Evolutionary conservation across 2,113 vertebrate genomes (phyloP).

Genomic region (Cygnus buccinator): DNA sequence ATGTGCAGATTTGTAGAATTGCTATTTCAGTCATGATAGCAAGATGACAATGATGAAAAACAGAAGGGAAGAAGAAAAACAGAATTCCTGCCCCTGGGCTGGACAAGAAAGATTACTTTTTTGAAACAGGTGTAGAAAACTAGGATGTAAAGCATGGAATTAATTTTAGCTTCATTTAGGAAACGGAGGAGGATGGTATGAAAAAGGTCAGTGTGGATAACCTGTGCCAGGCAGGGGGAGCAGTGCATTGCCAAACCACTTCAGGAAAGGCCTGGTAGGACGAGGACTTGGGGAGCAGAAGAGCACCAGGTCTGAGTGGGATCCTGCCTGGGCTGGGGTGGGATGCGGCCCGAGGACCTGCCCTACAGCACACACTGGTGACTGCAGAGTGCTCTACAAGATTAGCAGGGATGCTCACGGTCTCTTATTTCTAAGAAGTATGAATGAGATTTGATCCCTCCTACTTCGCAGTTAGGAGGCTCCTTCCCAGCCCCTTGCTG

Average conservation of each 20-base stretch:
- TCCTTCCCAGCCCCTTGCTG: background rate
- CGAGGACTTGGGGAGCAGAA: background rate
- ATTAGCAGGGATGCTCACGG: background rate
- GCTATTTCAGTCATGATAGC: rapidly evolving
- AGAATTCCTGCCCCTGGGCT: background rate
- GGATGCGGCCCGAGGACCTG: background rate
- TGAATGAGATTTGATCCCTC: background rate
- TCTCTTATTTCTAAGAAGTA: background rate
- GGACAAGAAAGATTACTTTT: background rate
- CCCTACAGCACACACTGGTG: background rate
- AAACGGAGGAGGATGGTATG: background rate
- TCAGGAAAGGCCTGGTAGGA: background rate
- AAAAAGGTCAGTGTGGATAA: background rate
- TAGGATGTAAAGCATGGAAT: background rate
- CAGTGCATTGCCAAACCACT: background rate
- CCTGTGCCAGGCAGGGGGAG: background rate
- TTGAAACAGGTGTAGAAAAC: background rate
- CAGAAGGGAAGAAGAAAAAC: background rate
- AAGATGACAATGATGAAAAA: background rate
- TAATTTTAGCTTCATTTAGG: background rate
- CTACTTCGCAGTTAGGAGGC: background rate
- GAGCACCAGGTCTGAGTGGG: background rate
- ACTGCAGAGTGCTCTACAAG: background rate
- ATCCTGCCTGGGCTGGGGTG: background rate
- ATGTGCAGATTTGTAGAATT: background rate